Percentiles rank a stretch among this genome's conserved stretches.
Conservation (phyloP, 2,113 vertebrate species). For the Sylvicapra grimmia region DNA sequence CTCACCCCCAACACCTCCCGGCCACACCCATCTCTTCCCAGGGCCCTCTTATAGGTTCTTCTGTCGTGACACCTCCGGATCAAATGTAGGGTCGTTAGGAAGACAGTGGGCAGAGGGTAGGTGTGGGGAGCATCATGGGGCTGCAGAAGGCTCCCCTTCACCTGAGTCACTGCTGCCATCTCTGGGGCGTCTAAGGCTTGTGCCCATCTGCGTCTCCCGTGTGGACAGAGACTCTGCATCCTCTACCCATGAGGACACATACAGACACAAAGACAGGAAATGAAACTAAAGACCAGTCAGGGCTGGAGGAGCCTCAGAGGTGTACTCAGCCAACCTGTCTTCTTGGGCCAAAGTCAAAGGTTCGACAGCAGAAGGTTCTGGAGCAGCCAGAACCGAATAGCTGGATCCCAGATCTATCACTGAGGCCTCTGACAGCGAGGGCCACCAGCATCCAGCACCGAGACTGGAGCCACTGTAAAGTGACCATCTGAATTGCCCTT, state of each 20-base stretch:
- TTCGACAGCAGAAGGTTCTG: neutral
- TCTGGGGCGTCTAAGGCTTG: fast-evolving
- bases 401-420: neutral
- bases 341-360: neutral
- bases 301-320: neutral
- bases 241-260: fast-evolving
- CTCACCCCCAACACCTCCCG: neutral
- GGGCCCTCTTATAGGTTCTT: neutral
- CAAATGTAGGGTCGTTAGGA: neutral
- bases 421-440: neutral
- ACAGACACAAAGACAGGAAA: neutral
- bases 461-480: neutral
- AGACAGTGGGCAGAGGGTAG: neutral
- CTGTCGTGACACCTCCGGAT: neutral
- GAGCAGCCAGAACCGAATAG: neutral
- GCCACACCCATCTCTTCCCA: neutral
- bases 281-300: neutral
- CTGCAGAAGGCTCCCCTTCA: neutral
- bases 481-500: neutral
- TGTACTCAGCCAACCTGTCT: neutral
- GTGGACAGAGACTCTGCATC: no score
- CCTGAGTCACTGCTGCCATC: neutral
- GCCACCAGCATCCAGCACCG: neutral
- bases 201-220: neutral
- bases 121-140: fast-evolving